These are phyloP conservation scores for Heterocephalus glaber DNA, from an alignment of 2,113 vertebrate genomes.

Conservation along the genomic window DNA sequence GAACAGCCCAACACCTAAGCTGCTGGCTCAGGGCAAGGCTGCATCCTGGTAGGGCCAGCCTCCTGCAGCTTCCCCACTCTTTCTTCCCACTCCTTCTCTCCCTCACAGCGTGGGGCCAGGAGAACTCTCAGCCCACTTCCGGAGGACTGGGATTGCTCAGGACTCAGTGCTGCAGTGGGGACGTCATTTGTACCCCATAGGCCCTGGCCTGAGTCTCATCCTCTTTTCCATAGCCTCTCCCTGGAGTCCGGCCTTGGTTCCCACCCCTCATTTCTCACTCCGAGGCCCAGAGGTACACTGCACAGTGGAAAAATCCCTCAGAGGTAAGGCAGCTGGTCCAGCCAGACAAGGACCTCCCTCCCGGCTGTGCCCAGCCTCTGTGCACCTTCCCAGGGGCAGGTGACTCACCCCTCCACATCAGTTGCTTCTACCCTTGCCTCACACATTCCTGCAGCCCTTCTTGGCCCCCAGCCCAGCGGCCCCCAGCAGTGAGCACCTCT, in stretches of 20 bases:
- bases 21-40: background rate
- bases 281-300: background rate
- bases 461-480: background rate
- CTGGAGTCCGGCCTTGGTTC: background rate
- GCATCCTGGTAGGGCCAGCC: background rate
- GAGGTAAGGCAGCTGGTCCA: background rate
- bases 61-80: background rate
- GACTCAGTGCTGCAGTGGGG: background rate
- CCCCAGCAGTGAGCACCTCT: background rate
- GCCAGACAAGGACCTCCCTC: too few species aligned
- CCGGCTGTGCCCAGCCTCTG: background rate
- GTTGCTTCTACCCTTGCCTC: background rate
- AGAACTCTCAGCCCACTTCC: fast-evolving
- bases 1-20: background rate
- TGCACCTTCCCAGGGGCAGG: background rate
- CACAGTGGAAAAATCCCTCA: background rate
- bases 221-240: background rate
- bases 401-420: background rate
- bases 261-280: background rate
- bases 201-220: background rate
- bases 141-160: too few species aligned
- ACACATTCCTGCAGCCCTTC: background rate
- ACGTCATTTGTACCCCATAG: background rate
- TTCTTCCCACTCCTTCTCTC: background rate
- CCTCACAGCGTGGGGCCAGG: background rate